Conservation (phyloP, 2,888 invertebrate species). For the Stenoptilia bipunctidactyla region DNA sequence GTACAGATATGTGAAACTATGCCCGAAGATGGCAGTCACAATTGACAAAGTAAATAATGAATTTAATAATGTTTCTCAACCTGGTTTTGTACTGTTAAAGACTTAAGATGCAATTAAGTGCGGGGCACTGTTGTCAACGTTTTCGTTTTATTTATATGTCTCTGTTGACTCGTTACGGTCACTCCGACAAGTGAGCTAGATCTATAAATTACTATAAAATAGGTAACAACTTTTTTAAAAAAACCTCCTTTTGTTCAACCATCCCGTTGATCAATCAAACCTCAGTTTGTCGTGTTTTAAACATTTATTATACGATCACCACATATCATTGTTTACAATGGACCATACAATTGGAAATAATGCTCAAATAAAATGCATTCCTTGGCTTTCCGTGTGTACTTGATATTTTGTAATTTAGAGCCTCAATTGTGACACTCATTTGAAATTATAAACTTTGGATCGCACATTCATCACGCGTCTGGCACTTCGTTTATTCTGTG, state of each 20-base stretch:
- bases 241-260: slow-evolving; percentile 2
- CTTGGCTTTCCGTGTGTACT: slow-evolving; percentile 28
- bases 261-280: slow-evolving; percentile 24
- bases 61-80: too few relatives aligned
- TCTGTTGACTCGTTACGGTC: not conserved
- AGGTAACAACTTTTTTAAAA: not conserved
- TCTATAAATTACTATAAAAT: not conserved
- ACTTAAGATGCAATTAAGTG: too few relatives aligned
- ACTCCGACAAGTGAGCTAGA: not conserved
- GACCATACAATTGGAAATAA: slow-evolving; percentile 19
- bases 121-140: too few relatives aligned
- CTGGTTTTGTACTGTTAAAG: too few relatives aligned
- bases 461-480: slow-evolving; percentile 31
- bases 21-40: too few relatives aligned
- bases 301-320: slow-evolving; percentile 24
- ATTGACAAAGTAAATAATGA: too few relatives aligned
- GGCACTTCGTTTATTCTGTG: slow-evolving; percentile 16
- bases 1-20: too few relatives aligned
- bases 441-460: slow-evolving; percentile 35
- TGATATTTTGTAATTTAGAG: slow-evolving; percentile 41
- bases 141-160: too few relatives aligned
- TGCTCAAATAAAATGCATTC: slow-evolving; percentile 29
- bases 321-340: slow-evolving; percentile 26
- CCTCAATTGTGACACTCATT: slow-evolving; percentile 36
- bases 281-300: slow-evolving; percentile 24